phyloP scores from a whole-genome alignment of 2,888 invertebrate genomes.

The Acholoe squamosa region DNA sequence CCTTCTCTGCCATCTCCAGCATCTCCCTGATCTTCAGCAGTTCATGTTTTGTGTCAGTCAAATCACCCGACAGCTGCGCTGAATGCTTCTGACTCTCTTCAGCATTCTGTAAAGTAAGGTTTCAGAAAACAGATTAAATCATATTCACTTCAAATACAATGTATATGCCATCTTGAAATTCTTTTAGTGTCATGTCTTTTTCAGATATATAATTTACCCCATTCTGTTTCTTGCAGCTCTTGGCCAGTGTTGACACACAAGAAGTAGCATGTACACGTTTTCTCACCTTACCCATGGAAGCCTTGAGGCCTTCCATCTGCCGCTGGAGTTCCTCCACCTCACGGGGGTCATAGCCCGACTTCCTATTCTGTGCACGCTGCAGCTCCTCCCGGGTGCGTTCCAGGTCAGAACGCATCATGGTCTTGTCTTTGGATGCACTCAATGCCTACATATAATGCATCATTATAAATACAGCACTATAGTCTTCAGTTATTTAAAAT shows the following conservation, averaged over 20 bases:
- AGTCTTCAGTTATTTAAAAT: background rate
- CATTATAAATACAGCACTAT: background rate
- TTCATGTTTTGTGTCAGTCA: slow-evolving; percentile 83
- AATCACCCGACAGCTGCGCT: slow-evolving; percentile 78
- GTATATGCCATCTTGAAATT: too few relatives aligned
- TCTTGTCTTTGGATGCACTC: slow-evolving; percentile 12
- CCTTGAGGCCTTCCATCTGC: slow-evolving; percentile 66
- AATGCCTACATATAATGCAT: slow-evolving; percentile 31
- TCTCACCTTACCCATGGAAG: slow-evolving; percentile 62
- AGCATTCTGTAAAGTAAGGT: slow-evolving; percentile 62
- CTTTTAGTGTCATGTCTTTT: too few relatives aligned
- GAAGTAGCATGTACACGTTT: too few relatives aligned
- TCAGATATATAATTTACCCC: too few relatives aligned
- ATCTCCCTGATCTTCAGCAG: slow-evolving; percentile 84
- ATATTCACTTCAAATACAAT: too few relatives aligned
- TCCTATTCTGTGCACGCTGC: slow-evolving; percentile 71
- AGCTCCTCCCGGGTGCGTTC: slow-evolving; percentile 71
- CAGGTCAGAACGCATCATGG: slow-evolving; percentile 65
- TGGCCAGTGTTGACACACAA: too few relatives aligned
- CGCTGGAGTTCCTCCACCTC: slow-evolving; percentile 67
- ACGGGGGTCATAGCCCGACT: slow-evolving; percentile 62
- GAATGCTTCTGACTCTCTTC: slow-evolving; percentile 33
- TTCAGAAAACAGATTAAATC: too few relatives aligned
- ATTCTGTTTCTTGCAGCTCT: too few relatives aligned
- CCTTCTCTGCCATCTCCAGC: slow-evolving; percentile 85